Evolutionary conservation across 1,140 invertebrate species (phyloP), one percentile per base, ranked within the genome.

Genomic region (Nasonia giraulti): DNA sequence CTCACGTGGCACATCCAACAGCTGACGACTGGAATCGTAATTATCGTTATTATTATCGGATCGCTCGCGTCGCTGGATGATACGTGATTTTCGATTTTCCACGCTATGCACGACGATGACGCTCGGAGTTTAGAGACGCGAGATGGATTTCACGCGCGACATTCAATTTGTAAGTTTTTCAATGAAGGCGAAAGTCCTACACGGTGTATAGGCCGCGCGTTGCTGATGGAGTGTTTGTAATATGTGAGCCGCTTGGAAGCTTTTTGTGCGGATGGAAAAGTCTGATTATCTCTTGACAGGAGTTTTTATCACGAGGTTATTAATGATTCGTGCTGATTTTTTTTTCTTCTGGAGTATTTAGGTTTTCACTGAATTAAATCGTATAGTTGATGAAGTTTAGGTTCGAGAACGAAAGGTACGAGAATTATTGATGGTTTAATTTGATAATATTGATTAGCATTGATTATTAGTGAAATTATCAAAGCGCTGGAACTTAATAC

Each of bases 121-220:
- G 11, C 5, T 23, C 27, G 68, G 31, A n/a, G 68, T 69, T 69
- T 74, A 86, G 80, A 71, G 79, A 86, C 87, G 86, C 88, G 86
- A 27, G 87, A 90, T 86, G 86, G 83, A 86, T 86, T 76, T 87
- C 85, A 33, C 74, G 80, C 17, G 77, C 82, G 86, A 86, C 69
- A 85, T 87, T 85, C 50, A 17, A 82, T 78, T 80, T 76, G 77
- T 75, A 78, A 71, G 77, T 84, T 87, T 89, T 86, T 88, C 90
- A 89, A 90, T 89, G 86, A 80, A 88, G 82, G 75, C 68, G 68
- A 71, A 40, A 68, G 79, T 62, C 20, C 5, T 10, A 0, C 11
- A 10, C 47, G 14, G 17, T 17, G 12, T 55, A 55, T 55, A 55
- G 12, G 12, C 47, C 47, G 47, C 47, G 33, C 47, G 47, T 10